phyloP scores from a whole-genome alignment of 2,888 invertebrate genomes.

The Vannuccia rotundouncinata region DNA sequence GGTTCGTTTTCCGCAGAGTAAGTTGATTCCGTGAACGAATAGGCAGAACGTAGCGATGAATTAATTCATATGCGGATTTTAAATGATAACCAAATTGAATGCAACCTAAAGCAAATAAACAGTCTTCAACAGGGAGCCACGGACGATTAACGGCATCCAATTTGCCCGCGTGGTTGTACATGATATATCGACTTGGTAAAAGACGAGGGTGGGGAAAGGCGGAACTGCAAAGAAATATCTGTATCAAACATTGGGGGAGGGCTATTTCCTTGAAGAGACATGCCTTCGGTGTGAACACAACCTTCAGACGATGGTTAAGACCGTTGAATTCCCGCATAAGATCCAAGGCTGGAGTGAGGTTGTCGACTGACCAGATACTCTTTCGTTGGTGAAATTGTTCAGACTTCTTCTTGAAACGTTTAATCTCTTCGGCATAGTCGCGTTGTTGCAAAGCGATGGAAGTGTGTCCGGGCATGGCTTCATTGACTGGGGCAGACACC shows the following conservation, averaged over 20 bases:
- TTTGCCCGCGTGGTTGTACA: neutral
- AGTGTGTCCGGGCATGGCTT: neutral
- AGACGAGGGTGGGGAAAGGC: constrained; percentile 20
- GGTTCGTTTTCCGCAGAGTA: constrained; percentile 2
- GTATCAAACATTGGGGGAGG: neutral
- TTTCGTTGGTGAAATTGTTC: neutral
- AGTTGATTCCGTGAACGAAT: constrained; percentile 23
- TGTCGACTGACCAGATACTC: neutral
- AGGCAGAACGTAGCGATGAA: constrained; percentile 13
- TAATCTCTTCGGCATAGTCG: constrained; percentile 6
- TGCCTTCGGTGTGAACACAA: neutral
- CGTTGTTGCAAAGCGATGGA: neutral
- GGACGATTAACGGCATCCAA: neutral
- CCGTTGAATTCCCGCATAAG: neutral
- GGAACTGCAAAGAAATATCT: neutral
- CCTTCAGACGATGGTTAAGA: neutral
- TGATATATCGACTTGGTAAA: neutral
- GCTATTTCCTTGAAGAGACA: neutral
- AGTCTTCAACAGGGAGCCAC: constrained; percentile 23
- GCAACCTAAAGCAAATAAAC: constrained; percentile 5
- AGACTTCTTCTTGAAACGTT: neutral
- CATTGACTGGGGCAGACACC: neutral
- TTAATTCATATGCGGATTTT: neutral
- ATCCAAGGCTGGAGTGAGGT: neutral
- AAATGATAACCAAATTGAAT: constrained; percentile 30